Evolutionary conservation across 2,113 vertebrate genomes (phyloP), one percentile per base, ranked within the genome.

Genomic region (Sula dactylatra): DNA sequence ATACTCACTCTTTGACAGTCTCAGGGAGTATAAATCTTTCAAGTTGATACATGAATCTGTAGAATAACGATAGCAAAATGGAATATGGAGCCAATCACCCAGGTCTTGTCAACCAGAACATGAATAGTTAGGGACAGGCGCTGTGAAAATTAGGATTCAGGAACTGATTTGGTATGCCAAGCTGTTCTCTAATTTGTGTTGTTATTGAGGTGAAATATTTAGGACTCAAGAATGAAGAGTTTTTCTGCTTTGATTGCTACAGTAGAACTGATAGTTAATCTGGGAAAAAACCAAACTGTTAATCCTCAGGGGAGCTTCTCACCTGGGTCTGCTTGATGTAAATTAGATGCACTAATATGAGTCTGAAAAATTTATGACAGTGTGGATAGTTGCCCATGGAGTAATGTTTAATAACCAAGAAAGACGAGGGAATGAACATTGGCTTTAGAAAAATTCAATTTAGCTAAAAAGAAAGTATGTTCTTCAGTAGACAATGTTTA

Each of bases 121-220:
- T 70, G 42, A 62, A 83, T 58, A 76, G 67, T 76, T 91, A 89
- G 27, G 36, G 67, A 70, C 36, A 85, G 36, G 5, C 24, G 40
- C 32, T 42, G 17, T 64, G 56, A 76, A 90, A 94, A 92, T 86
- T 80, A 72, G 76, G 52, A 61, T 87, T 72, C 5, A 2, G 56
- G 44, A 61, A 80, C 1, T 83, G 47, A 65, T 79, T 88, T 78
- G 40, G 50, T 81, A 69, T 76, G 54, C 38, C 65, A 86, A 20
- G 12, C 38, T 94, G 21, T 76, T 69, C 38, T 90, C 38, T 95
- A 86, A 55, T 86, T 85, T 84, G 50, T 84, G 47, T 77, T 92
- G 38, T 84, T 73, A 55, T 88, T 90, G 71, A 69, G 69, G 40
- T 61, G 70, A 94, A 94, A 96, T 92, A 89, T 86, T 95, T 93